Evolutionary conservation across 1,140 invertebrate genomes (phyloP).

Genomic region (Stegodyphus mimosarum): DNA sequence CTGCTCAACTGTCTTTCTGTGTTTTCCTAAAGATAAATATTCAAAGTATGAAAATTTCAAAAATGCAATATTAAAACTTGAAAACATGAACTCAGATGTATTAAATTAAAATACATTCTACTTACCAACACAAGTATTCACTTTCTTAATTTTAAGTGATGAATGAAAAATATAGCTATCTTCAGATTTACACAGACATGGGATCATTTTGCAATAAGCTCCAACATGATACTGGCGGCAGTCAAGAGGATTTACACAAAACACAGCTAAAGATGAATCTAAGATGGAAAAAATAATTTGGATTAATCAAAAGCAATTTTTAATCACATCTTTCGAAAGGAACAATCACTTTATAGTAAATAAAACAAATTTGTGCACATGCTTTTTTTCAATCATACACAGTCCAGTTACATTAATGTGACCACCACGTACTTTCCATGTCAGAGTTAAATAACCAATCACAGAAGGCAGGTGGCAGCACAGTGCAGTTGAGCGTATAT

Average conservation of each 20-base stretch:
- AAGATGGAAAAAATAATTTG: neutral
- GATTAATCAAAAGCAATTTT: too few species aligned
- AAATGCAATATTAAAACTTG: neutral
- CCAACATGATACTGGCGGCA: slow-evolving; percentile 37
- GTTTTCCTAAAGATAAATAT: too few species aligned
- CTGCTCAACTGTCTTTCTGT: too few species aligned
- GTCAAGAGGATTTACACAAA: slow-evolving; percentile 27
- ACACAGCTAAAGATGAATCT: slow-evolving; percentile 32
- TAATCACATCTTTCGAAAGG: too few species aligned
- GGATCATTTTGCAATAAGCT: slow-evolving; percentile 43
- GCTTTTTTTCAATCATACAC: too few species aligned
- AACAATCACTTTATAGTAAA: too few species aligned
- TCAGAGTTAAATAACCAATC: too few species aligned
- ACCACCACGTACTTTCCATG: too few species aligned
- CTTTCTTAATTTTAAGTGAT: slow-evolving; percentile 3
- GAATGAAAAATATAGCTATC: slow-evolving; percentile 22
- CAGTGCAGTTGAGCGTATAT: too few species aligned
- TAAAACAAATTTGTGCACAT: too few species aligned
- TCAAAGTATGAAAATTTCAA: neutral
- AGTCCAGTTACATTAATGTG: too few species aligned
- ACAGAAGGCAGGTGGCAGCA: too few species aligned
- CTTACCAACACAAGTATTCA: slow-evolving; percentile 48
- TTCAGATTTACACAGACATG: slow-evolving; percentile 34
- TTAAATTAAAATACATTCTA: neutral
- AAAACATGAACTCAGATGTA: neutral